Conservation (phyloP, 2,888 invertebrate species). For the Acrocyrtus sp. region DNA sequence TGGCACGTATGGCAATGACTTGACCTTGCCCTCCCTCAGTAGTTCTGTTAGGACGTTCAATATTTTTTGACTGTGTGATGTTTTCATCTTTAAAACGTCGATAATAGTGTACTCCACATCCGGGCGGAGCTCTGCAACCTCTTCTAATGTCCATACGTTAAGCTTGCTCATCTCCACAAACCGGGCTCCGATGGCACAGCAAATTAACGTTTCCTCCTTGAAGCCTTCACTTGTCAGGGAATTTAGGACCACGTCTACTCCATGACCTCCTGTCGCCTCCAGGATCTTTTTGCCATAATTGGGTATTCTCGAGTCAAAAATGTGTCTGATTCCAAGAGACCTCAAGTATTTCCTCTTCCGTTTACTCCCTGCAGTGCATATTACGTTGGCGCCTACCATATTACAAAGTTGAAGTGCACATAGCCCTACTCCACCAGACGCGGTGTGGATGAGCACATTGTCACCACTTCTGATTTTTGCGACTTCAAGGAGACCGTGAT, state of each 20-base stretch:
- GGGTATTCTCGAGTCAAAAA: conserved; percentile 44
- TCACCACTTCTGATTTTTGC: conserved; percentile 30
- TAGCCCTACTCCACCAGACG: conserved; percentile 52
- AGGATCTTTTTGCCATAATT: conserved; percentile 26
- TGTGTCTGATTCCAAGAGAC: conserved; percentile 26
- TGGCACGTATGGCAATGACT: neutral
- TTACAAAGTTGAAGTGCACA: conserved; percentile 42
- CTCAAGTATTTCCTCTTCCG: conserved; percentile 35
- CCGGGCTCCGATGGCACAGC: conserved; percentile 11
- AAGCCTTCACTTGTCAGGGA: conserved; percentile 42
- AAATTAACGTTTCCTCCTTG: conserved; percentile 36
- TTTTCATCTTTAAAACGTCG: conserved; percentile 8
- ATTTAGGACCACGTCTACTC: conserved; percentile 44
- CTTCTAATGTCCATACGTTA: conserved; percentile 34
- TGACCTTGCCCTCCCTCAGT: neutral
- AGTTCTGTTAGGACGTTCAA: neutral
- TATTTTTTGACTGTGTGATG: neutral
- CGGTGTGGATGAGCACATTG: conserved; percentile 42
- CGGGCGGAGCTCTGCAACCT: conserved; percentile 17
- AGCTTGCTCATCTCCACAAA: conserved; percentile 49
- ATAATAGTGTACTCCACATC: conserved; percentile 34
- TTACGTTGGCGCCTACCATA: conserved; percentile 18
- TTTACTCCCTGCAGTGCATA: conserved; percentile 45
- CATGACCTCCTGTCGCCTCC: conserved; percentile 7
- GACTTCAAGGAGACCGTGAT: conserved; percentile 20